Conservation (phyloP, 2,113 vertebrate genomes). For the Aspiorhynchus laticeps region DNA sequence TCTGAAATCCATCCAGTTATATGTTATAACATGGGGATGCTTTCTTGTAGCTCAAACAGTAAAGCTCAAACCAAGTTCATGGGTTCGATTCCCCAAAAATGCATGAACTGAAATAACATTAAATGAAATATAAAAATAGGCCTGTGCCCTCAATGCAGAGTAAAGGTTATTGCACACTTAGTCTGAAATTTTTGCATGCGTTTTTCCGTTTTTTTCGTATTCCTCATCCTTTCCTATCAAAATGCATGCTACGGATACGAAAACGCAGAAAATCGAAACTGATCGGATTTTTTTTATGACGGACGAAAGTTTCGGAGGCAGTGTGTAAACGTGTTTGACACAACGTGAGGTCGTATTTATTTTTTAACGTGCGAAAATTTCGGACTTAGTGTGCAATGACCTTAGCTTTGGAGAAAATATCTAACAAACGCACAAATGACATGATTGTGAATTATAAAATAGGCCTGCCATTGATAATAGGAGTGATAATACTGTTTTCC, state of each 20-base stretch:
- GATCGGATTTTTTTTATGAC: too few relatives aligned
- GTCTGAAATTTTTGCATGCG: too few relatives aligned
- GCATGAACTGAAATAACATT: neutral
- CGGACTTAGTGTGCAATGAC: too few relatives aligned
- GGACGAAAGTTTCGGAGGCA: too few relatives aligned
- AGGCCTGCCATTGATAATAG: neutral
- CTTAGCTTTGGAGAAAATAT: neutral
- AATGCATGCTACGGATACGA: too few relatives aligned
- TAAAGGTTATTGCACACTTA: too few relatives aligned
- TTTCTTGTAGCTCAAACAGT: neutral
- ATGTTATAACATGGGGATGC: neutral
- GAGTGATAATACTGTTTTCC: neutral
- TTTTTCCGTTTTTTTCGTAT: too few relatives aligned
- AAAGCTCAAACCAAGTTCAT: neutral
- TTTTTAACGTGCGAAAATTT: too few relatives aligned
- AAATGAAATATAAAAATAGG: neutral
- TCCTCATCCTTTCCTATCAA: too few relatives aligned
- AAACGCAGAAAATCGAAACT: too few relatives aligned
- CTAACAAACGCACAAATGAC: neutral
- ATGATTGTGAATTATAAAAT: slow-evolving; percentile 8
- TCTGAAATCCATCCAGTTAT: neutral
- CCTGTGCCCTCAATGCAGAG: neutral
- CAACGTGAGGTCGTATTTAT: too few relatives aligned
- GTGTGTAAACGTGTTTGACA: too few relatives aligned
- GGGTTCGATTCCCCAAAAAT: neutral